Evolutionary conservation across 2,113 vertebrate genomes (phyloP), one percentile per base, ranked within the genome.

Genomic region (Orycteropus afer): DNA sequence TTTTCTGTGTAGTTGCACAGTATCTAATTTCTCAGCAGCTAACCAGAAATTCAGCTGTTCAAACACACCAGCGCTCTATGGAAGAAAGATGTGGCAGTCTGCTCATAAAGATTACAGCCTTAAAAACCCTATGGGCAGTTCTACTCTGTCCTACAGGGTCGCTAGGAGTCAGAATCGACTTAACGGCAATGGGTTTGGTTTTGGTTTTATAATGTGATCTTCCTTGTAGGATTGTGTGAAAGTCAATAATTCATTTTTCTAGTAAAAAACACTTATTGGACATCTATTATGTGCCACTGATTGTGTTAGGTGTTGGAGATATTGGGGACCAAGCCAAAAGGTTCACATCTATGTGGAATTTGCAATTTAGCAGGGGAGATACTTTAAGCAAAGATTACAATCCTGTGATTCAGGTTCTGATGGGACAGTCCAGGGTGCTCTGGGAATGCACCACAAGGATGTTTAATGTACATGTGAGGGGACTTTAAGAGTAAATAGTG

Each of bases 331-430:
- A 42, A 86, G 65, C 17, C 45, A 22, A 49, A 37, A 14, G 57
- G 20, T 34, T 63, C 11, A 3, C 5, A 0, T 9, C 7, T 7
- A 11, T 3, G 2, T 25, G 74, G 27, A 23, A 1, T 49, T 73
- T 53, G 77, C 55, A 23, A 42, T 27, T 67, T 25, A 22, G 22
- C 0, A n/a, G 18, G 63, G 40, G 29, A 78, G 4, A 22, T 14
- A 20, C 27, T 40, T 34, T 2, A 42, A 37, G 78, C 18, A 18
- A 51, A 63, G n/a, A 20, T 90, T n/a, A 15, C 1, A 14, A 2
- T 45, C 17, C 76, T 23, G 40, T 51, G 23, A n/a, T 23, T 59
- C 47, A 15, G 37, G 23, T 40, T 53, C 25, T 8, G 63, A 13
- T 3, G 63, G 34, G 25, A 22, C 57, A 37, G 37, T 9, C 11